phyloP scores from a whole-genome alignment of 2,797 vertebrate genomes.

The Eidolon dupreanum region DNA sequence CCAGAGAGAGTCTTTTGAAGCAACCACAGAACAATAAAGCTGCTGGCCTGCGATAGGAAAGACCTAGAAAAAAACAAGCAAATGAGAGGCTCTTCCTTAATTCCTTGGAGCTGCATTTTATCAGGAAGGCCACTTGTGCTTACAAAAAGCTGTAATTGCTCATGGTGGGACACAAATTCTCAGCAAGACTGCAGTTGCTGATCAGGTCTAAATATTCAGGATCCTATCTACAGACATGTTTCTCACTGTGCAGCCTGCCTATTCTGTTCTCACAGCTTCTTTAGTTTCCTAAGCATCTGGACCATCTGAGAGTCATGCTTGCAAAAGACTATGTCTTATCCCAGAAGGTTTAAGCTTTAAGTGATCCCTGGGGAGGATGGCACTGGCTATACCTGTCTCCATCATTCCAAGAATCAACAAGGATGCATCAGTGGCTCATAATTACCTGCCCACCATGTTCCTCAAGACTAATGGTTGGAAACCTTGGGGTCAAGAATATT shows the following conservation, averaged over 20 bases:
- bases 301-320: background rate
- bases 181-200: background rate
- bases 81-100: constrained; percentile 56
- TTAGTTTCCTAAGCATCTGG: background rate
- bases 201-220: background rate
- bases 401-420: background rate
- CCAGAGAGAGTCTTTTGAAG: constrained; percentile 76
- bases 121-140: constrained; percentile 47
- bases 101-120: constrained; percentile 58
- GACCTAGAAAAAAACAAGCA: constrained; percentile 74
- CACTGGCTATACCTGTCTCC: background rate
- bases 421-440: background rate
- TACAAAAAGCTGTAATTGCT: constrained; percentile 29
- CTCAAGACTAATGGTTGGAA: background rate
- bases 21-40: constrained; percentile 49
- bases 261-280: background rate
- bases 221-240: background rate
- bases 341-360: background rate
- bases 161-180: background rate
- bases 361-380: background rate
- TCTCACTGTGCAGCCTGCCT: background rate
- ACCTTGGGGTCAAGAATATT: background rate
- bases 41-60: constrained; percentile 77
- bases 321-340: background rate
- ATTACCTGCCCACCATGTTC: background rate